Conservation (phyloP, 2,113 vertebrate genomes). For the Amphiprion ocellaris region DNA sequence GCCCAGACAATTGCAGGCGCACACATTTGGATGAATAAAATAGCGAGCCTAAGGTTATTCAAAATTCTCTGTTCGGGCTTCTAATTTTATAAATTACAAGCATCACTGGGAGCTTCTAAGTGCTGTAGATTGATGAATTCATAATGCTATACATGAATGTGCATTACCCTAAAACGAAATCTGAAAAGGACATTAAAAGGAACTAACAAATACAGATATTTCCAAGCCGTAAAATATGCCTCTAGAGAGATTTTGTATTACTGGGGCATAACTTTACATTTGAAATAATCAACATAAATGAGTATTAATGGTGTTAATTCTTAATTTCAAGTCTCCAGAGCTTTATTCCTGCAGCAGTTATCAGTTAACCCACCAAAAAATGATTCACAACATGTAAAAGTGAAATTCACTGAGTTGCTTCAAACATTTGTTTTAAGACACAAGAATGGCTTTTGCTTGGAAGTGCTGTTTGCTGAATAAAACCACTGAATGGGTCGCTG, state of each 20-base stretch:
- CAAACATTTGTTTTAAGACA: not conserved
- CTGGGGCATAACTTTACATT: not conserved
- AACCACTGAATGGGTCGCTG: not conserved
- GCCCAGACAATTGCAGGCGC: constrained; percentile 28
- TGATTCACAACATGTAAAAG: not conserved
- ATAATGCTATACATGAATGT: not conserved
- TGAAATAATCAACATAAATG: constrained; percentile 10
- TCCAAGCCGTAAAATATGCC: not conserved
- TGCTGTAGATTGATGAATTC: constrained; percentile 1
- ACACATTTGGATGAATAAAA: constrained; percentile 39
- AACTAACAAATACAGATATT: not conserved
- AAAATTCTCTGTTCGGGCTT: not conserved
- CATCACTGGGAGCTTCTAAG: constrained; percentile 12
- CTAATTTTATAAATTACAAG: constrained; percentile 14
- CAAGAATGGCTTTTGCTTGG: not conserved
- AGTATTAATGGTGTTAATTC: not conserved
- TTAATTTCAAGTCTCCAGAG: not conserved
- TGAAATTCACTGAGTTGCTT: not conserved
- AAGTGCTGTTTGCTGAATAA: not conserved
- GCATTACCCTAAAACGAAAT: not conserved
- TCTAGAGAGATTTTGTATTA: not conserved
- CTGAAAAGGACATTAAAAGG: not conserved
- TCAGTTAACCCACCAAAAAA: not conserved
- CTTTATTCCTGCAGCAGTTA: not conserved
- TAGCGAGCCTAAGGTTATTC: constrained; percentile 2